Conservation (phyloP, 2,888 invertebrate genomes). For the Pomacea canaliculata region DNA sequence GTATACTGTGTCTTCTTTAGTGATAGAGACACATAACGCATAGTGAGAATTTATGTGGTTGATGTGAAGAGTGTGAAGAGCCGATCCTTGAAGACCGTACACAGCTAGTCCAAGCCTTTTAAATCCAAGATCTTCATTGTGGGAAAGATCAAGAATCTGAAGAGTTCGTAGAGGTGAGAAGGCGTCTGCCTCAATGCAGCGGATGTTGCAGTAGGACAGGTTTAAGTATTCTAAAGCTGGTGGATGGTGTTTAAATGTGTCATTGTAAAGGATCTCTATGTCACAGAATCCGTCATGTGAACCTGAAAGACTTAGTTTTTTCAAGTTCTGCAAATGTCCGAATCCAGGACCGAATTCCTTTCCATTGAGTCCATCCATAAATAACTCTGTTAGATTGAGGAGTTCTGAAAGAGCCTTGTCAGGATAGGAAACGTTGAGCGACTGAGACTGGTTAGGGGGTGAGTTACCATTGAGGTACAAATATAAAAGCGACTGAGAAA, state of each 20-base stretch:
- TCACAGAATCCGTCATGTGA: slow-evolving; percentile 8
- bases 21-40: background rate
- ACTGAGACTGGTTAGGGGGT: background rate
- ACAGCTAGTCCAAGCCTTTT: slow-evolving; percentile 14
- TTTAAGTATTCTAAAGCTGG: slow-evolving; percentile 7
- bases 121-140: slow-evolving; percentile 24
- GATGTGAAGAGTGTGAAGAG: background rate
- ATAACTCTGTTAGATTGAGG: slow-evolving; percentile 2
- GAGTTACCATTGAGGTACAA: background rate
- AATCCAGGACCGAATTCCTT: slow-evolving; percentile 6
- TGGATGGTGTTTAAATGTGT: slow-evolving; percentile 15
- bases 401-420: slow-evolving; percentile 21
- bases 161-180: slow-evolving; percentile 13
- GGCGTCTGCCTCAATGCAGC: background rate
- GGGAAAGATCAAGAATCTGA: slow-evolving; percentile 12
- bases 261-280: background rate
- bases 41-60: background rate
- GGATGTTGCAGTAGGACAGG: slow-evolving; percentile 24
- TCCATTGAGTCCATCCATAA: slow-evolving; percentile 20
- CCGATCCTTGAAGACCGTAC: slow-evolving; percentile 16
- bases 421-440: slow-evolving; percentile 14
- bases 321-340: slow-evolving; percentile 1
- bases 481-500: background rate
- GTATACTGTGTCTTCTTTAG: background rate
- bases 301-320: slow-evolving; percentile 11